A percentile compares a stretch with the other conserved stretches of the same genome.
Evolutionary conservation across 2,113 vertebrate species (phyloP).

Genomic region (zebrafish (Danio rerio)): DNA sequence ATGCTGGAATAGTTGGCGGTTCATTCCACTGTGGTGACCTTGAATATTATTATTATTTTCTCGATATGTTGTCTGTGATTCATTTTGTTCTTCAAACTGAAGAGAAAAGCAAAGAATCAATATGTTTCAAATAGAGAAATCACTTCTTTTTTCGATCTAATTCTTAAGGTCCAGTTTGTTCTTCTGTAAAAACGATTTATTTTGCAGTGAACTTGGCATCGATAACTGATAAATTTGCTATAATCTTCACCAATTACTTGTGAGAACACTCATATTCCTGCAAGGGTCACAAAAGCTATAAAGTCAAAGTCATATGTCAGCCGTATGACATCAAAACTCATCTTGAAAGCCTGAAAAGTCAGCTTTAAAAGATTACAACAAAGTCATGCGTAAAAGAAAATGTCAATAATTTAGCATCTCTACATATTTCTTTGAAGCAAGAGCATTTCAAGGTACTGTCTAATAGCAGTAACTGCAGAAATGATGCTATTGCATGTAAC

Average conservation of each 20-base stretch:
- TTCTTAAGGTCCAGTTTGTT: neutral
- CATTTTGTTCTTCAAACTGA: too few relatives aligned
- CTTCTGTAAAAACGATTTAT: neutral
- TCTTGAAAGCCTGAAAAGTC: neutral
- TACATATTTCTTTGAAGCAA: neutral
- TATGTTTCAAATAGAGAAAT: neutral
- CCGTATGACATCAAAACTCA: neutral
- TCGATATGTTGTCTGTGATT: too few relatives aligned
- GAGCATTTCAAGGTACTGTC: conserved; percentile 7
- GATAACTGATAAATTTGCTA: neutral
- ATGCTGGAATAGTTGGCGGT: too few relatives aligned
- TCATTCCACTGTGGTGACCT: too few relatives aligned
- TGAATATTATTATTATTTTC: too few relatives aligned
- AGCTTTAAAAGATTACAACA: neutral
- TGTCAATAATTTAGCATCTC: neutral
- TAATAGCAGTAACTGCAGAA: conserved; percentile 2
- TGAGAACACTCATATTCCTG: neutral
- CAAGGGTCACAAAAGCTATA: neutral
- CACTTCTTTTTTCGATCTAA: neutral
- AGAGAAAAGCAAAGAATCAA: too few relatives aligned
- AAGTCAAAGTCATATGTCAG: neutral
- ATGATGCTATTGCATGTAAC: conserved; percentile 1
- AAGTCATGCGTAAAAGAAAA: neutral
- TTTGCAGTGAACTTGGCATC: neutral
- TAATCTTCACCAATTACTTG: neutral